These are phyloP conservation scores for Carcinoscorpius rotundicauda DNA, from an alignment of 1,140 invertebrate species.

Conservation along the genomic window DNA sequence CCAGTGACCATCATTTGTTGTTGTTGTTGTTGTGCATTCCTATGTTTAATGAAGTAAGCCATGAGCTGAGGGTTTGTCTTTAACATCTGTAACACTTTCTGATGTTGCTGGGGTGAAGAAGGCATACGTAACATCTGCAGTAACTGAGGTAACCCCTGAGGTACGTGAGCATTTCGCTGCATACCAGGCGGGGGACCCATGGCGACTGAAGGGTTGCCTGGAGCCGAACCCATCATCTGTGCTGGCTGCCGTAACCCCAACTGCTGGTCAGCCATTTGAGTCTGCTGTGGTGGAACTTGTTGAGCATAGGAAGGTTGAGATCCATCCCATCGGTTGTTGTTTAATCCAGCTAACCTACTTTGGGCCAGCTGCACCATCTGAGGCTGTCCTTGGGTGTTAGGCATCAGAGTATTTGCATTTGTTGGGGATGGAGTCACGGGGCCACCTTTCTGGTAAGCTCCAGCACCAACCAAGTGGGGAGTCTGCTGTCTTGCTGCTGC, in stretches of 20 bases:
- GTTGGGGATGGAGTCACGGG: slow-evolving; percentile 29
- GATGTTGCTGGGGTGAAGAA: slow-evolving; percentile 79
- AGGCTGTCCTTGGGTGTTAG: slow-evolving; percentile 10
- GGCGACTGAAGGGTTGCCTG: slow-evolving; percentile 4
- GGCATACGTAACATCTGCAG: slow-evolving; percentile 79
- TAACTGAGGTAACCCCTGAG: slow-evolving; percentile 71
- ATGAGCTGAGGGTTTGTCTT: slow-evolving; percentile 91
- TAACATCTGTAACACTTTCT: slow-evolving; percentile 80
- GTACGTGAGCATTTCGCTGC: slow-evolving; percentile 17
- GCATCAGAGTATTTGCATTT: slow-evolving; percentile 6
- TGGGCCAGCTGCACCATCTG: slow-evolving; percentile 13
- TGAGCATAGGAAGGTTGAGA: slow-evolving; percentile 22
- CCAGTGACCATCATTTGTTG: slow-evolving; percentile 42
- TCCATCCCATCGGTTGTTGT: slow-evolving; percentile 6
- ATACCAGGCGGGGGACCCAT: slow-evolving; percentile 20
- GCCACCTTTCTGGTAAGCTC: slow-evolving; percentile 49
- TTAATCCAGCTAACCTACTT: slow-evolving; percentile 7
- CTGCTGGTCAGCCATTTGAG: slow-evolving; percentile 12
- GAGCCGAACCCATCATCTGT: slow-evolving; percentile 13
- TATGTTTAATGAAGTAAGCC: slow-evolving; percentile 91
- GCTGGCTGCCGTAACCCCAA: slow-evolving; percentile 23
- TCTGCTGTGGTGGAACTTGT: slow-evolving; percentile 33
- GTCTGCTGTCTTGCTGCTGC: slow-evolving; percentile 73
- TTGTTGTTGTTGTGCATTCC: slow-evolving; percentile 44
- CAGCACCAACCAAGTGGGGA: slow-evolving; percentile 44